Evolutionary conservation across 1,140 invertebrate species (phyloP).

Genomic region (Hypothenemus hampei): DNA sequence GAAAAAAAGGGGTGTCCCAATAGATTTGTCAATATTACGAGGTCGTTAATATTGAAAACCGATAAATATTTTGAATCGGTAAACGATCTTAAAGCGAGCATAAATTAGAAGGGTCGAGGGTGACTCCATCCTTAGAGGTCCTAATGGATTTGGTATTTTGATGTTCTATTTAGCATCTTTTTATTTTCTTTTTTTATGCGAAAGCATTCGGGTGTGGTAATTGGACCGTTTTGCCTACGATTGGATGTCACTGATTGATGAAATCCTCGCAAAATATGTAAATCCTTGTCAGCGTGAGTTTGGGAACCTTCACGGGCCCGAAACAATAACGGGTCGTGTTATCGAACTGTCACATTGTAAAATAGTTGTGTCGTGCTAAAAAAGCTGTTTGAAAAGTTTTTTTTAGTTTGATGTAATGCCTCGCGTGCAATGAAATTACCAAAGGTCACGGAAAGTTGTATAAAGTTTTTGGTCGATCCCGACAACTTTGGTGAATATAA

Average conservation of each 20-base stretch:
- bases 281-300: constrained; percentile 9
- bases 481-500: no score
- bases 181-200: constrained; percentile 7
- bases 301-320: constrained; percentile 13
- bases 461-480: constrained; percentile 1
- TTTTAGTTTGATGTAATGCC: constrained; percentile 6
- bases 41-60: constrained; percentile 34
- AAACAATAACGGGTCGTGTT: no score
- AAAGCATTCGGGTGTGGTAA: neutral
- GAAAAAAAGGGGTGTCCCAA: constrained; percentile 13
- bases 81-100: constrained; percentile 23
- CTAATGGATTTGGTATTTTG: constrained; percentile 19
- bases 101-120: constrained; percentile 24
- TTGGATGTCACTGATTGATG: constrained; percentile 14
- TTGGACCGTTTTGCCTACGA: neutral
- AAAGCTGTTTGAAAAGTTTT: neutral
- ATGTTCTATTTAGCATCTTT: constrained; percentile 31
- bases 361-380: constrained; percentile 10
- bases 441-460: constrained; percentile 5
- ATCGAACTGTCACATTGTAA: constrained; percentile 6
- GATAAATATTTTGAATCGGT: constrained; percentile 38
- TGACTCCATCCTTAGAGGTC: constrained; percentile 9
- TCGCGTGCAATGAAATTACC: constrained; percentile 8
- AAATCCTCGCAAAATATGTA: constrained; percentile 3
- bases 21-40: constrained; percentile 38